A percentile compares a stretch with the other conserved stretches of the same genome.
phyloP scores from a whole-genome alignment of 2,113 vertebrate species.

The Podiceps cristatus region DNA sequence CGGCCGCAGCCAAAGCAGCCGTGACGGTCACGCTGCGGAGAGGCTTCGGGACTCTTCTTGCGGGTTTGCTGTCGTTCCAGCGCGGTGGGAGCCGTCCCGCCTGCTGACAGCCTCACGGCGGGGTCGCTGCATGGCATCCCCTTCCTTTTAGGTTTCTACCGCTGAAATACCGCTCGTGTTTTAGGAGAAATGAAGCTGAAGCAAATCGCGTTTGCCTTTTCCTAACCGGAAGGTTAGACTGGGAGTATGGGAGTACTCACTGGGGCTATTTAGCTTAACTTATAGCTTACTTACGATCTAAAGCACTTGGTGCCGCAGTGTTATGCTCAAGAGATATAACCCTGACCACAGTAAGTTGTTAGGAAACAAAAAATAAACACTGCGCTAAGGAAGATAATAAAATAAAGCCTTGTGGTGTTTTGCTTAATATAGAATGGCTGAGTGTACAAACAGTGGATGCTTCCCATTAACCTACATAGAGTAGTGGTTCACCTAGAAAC shows the following conservation, averaged over 20 bases:
- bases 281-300: not conserved
- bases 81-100: not conserved
- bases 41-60: not conserved
- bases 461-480: accelerated
- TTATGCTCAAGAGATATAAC: not conserved
- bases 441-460: not conserved
- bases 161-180: accelerated
- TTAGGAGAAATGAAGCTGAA: not conserved
- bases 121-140: accelerated
- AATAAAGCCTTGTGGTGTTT: not conserved
- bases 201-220: not conserved
- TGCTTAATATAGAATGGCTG: not conserved
- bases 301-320: accelerated
- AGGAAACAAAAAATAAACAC: not conserved
- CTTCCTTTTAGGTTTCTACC: not conserved
- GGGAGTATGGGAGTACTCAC: accelerated
- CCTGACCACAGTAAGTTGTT: not conserved
- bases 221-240: not conserved
- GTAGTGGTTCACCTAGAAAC: not conserved
- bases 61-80: not conserved
- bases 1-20: not conserved
- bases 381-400: not conserved
- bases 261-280: not conserved
- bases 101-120: not conserved
- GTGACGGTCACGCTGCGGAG: not conserved